A percentile compares a stretch with the other conserved stretches of the same genome.
Conservation (phyloP, 2,797 vertebrate genomes). For the Rhodeus uyekii region DNA sequence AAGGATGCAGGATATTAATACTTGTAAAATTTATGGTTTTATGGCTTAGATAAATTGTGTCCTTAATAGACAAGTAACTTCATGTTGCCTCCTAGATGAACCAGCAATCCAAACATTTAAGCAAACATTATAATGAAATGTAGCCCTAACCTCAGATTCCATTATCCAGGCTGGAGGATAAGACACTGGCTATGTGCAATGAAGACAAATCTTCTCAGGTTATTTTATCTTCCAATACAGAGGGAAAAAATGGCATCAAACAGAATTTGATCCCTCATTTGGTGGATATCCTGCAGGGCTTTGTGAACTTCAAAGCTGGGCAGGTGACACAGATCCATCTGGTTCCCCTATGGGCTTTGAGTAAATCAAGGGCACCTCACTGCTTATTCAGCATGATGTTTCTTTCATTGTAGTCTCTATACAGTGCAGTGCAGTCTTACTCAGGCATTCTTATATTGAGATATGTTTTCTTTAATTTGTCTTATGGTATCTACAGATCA, state of each 20-base stretch:
- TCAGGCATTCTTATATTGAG: background rate
- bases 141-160: constrained; percentile 18
- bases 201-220: constrained; percentile 33
- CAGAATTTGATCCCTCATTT: constrained; percentile 61
- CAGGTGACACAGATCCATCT: constrained; percentile 57
- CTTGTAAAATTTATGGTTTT: background rate
- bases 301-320: constrained; percentile 60
- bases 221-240: constrained; percentile 50
- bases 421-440: background rate
- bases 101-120: constrained; percentile 11
- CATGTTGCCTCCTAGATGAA: background rate
- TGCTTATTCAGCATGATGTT: constrained; percentile 20
- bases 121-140: constrained; percentile 11
- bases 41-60: background rate
- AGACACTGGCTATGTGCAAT: constrained; percentile 17
- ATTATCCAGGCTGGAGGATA: constrained; percentile 20
- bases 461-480: background rate
- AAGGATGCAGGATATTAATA: too few relatives aligned
- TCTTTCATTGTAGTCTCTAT: constrained; percentile 7
- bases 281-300: constrained; percentile 56
- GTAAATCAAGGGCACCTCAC: constrained; percentile 35
- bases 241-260: constrained; percentile 62
- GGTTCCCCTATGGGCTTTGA: constrained; percentile 38
- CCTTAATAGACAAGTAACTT: constrained; percentile 5
- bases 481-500: background rate